phyloP scores from a whole-genome alignment of 2,797 vertebrate species.

The Synanceia verrucosa region DNA sequence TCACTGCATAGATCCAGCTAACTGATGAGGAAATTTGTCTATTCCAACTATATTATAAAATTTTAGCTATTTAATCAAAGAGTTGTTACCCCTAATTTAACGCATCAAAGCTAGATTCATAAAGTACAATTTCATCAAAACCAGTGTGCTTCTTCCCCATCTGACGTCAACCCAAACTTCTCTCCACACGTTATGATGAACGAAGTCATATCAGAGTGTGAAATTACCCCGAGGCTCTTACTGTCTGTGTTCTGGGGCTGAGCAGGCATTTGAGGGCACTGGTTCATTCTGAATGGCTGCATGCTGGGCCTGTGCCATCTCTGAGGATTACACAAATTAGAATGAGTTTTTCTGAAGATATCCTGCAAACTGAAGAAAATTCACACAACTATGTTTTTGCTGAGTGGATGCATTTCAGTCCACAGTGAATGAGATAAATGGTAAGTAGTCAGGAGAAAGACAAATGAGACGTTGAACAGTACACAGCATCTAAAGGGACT shows the following conservation, averaged over 20 bases:
- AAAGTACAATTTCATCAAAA: constrained; percentile 35
- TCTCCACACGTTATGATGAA: constrained; percentile 61
- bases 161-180: constrained; percentile 57
- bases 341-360: constrained; percentile 68
- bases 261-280: constrained; percentile 68
- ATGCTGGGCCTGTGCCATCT: constrained; percentile 68
- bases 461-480: constrained; percentile 26
- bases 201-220: constrained; percentile 76
- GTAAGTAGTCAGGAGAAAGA: constrained; percentile 24
- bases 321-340: constrained; percentile 70
- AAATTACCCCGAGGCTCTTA: constrained; percentile 73
- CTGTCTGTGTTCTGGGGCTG: constrained; percentile 68
- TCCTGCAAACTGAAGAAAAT: constrained; percentile 51
- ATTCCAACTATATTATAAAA: background rate
- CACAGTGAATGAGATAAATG: constrained; percentile 10
- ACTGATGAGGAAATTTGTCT: background rate
- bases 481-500: constrained; percentile 4
- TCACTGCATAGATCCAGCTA: background rate
- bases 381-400: constrained; percentile 60
- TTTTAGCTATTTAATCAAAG: background rate
- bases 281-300: constrained; percentile 66
- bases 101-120: constrained; percentile 27
- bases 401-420: constrained; percentile 43
- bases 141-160: constrained; percentile 15
- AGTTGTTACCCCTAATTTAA: background rate